phyloP scores from a whole-genome alignment of 2,113 vertebrate genomes.

The Morone saxatilis region DNA sequence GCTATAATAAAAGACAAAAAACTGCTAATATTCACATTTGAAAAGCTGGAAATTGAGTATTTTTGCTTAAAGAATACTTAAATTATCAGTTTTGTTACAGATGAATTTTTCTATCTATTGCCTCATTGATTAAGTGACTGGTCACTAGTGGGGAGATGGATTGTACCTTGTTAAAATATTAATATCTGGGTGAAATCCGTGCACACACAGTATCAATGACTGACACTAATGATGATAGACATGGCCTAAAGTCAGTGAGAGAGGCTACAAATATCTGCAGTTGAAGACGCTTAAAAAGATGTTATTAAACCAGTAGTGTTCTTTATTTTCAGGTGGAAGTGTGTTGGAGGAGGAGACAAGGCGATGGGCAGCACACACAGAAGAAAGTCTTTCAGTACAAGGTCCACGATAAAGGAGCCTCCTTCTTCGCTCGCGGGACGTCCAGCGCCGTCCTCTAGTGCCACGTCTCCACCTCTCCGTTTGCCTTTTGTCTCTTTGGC shows the following conservation, averaged over 20 bases:
- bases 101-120: too few relatives aligned
- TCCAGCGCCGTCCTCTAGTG: slow-evolving; percentile 91
- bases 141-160: too few relatives aligned
- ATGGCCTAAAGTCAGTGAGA: neutral
- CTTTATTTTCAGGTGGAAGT: slow-evolving; percentile 87
- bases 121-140: too few relatives aligned
- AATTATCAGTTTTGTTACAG: too few relatives aligned
- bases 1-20: too few relatives aligned
- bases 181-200: neutral
- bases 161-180: neutral
- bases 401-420: slow-evolving; percentile 92
- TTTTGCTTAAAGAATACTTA: too few relatives aligned
- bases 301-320: neutral
- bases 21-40: too few relatives aligned
- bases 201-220: neutral
- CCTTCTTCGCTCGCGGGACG: slow-evolving; percentile 92
- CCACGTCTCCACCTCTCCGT: neutral
- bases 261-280: neutral
- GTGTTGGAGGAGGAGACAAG: slow-evolving; percentile 79
- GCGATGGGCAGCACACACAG: slow-evolving; percentile 45
- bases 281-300: neutral
- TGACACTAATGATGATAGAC: neutral
- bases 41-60: too few relatives aligned
- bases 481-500: neutral
- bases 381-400: slow-evolving; percentile 92